Evolutionary conservation across 2,888 invertebrate genomes (phyloP).

Genomic region (Rhodophaea formosa): DNA sequence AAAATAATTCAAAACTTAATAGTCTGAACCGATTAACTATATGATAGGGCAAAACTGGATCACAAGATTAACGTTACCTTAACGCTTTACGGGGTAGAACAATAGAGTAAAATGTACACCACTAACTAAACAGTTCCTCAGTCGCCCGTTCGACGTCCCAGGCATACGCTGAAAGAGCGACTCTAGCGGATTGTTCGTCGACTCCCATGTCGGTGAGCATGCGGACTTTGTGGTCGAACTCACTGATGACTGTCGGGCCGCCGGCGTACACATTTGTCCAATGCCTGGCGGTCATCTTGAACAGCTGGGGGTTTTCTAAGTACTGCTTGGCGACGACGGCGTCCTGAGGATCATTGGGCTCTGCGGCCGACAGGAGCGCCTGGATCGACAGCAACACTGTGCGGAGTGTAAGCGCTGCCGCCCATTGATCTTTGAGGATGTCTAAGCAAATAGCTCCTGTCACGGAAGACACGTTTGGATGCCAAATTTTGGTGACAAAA

Average conservation of each 20-base stretch:
- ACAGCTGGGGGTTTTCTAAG: constrained; percentile 93
- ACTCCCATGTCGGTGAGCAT: constrained; percentile 97
- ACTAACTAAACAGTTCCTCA: constrained; percentile 81
- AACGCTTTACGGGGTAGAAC: constrained; percentile 4
- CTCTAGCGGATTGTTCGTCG: constrained; percentile 92
- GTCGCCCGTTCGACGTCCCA: constrained; percentile 97
- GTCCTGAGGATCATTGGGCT: constrained; percentile 96
- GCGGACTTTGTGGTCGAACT: constrained; percentile 93
- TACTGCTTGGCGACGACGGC: constrained; percentile 99
- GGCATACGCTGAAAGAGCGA: constrained; percentile 94
- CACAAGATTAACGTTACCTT: constrained; percentile 18
- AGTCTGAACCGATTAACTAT: neutral
- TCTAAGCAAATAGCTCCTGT: constrained; percentile 99
- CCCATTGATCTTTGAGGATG: constrained; percentile 99
- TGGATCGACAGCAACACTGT: constrained; percentile 97
- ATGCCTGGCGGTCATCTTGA: constrained; percentile 94
- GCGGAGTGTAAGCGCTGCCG: constrained; percentile 98
- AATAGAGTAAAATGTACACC: constrained; percentile 22
- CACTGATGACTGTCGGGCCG: constrained; percentile 81
- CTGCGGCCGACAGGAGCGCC: constrained; percentile 94
- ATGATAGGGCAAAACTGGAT: constrained; percentile 9
- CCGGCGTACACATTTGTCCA: constrained; percentile 98
- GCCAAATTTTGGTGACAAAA: constrained; percentile 99
- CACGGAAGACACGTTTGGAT: constrained; percentile 99
- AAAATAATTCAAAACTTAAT: too few relatives aligned